Conservation (phyloP, 2,888 invertebrate genomes). For the Phaedon cochleariae region DNA sequence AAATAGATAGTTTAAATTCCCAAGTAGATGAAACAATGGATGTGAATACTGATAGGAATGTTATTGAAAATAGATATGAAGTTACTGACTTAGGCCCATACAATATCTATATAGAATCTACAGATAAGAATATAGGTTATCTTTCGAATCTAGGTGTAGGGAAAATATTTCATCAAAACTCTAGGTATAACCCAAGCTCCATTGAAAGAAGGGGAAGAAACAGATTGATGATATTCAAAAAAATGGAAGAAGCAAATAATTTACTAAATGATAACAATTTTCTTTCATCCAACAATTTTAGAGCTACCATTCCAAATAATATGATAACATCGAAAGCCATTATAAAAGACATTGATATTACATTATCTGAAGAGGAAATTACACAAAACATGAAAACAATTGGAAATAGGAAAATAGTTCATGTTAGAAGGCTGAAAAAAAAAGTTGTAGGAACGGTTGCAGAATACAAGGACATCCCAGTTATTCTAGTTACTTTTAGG, state of each 20-base stretch:
- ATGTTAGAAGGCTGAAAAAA: background rate
- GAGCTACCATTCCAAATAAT: background rate
- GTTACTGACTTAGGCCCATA: background rate
- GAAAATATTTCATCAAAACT: background rate
- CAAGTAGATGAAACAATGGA: background rate
- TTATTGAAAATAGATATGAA: background rate
- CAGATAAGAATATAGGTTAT: background rate
- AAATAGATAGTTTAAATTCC: background rate
- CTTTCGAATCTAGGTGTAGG: background rate
- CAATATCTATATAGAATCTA: background rate
- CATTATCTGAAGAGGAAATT: background rate
- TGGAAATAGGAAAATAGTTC: background rate
- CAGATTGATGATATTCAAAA: background rate
- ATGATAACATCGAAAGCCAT: background rate
- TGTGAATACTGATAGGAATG: too few relatives aligned
- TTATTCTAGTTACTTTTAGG: background rate
- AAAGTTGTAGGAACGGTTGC: background rate
- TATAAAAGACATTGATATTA: background rate
- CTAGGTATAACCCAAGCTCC: background rate
- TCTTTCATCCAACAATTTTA: background rate
- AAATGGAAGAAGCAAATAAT: too few relatives aligned
- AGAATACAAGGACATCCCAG: background rate
- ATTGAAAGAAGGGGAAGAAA: background rate
- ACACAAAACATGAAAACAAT: background rate
- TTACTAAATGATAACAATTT: background rate